Base-by-base conservation (phyloP, 2,888 invertebrate species). In the Trichogramma evanescens region DNA sequence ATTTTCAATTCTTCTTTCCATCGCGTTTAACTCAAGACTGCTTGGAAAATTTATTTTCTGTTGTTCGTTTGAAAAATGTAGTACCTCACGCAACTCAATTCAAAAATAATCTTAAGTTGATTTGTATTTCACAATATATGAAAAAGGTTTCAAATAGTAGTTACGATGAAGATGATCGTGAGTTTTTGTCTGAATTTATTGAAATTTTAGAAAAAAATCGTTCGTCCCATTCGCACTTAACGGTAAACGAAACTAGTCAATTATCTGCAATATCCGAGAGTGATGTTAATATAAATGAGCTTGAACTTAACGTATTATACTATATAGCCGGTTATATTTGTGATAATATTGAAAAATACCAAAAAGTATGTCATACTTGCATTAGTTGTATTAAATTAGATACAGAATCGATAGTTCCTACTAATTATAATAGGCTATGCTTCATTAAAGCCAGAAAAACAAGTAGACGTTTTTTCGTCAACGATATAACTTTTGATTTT, bases 1-100 rank as follows among this genome's bases (percentile, higher is more conserved):
- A 26, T n/a, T 48, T 48, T 56, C 26, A 8, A 8, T 56, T 49
- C 49, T 41, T 56, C 49, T 45, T 5, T n/a, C 26, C 39, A n/a
- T 26, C 40, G 7, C 13, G 56, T 40, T 48, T 56, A 41, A 56
- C 48, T 9, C 56, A 56, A 49, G 56, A 56, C 13, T 49, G 56
- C 39, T 48, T 56, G 10, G 56, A 56, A 40, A 56, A 49, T 49
- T 39, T 56, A 42, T 56, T 49, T 41, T 56, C 40, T 1, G 10
- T 40, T 7, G 5, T 55, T 40, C 39, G 56, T 39, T 46, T 39
- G n/a, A n/a, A n/a, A n/a, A n/a, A n/a, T 41, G 40, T 39, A 52
- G 10, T 40, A 26, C 52, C 26, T 40, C 38, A 8, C 3, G 7
- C 7, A 26, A n/a, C n/a, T n/a, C n/a, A n/a, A n/a, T n/a, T n/a